Conservation (phyloP, 2,888 invertebrate genomes). For the Drosophila histrio region DNA sequence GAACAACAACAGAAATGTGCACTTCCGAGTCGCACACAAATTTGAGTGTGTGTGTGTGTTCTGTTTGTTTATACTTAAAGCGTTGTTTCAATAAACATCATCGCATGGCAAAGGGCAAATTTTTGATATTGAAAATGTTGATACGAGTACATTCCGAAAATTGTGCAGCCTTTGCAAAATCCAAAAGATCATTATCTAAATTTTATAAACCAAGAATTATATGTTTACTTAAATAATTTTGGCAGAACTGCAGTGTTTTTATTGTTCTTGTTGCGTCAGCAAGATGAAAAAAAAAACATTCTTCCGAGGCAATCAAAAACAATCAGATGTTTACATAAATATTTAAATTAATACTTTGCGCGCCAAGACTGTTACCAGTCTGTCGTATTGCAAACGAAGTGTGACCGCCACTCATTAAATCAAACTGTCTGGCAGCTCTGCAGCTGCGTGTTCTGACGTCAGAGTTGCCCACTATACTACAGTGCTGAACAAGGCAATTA, state of each 20-base stretch:
- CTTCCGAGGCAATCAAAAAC: too few species aligned
- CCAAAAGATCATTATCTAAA: background rate
- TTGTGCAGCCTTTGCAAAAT: background rate
- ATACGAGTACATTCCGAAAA: constrained; percentile 17
- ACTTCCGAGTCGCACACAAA: constrained; percentile 57
- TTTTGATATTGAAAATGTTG: constrained; percentile 51
- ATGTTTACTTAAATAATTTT: background rate
- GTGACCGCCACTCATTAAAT: constrained; percentile 19
- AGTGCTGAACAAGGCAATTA: background rate
- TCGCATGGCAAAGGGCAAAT: constrained; percentile 64
- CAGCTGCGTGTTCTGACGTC: background rate
- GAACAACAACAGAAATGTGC: constrained; percentile 48
- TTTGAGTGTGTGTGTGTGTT: constrained; percentile 41
- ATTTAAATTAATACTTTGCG: too few species aligned
- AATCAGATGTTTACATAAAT: background rate
- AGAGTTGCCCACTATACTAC: background rate
- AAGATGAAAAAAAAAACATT: too few species aligned
- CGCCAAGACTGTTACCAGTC: background rate
- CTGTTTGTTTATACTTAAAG: constrained; percentile 69
- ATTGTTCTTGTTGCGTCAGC: too few species aligned
- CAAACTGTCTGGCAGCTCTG: background rate
- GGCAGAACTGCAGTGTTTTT: background rate
- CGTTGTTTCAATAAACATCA: constrained; percentile 73
- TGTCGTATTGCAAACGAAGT: background rate
- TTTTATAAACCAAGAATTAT: background rate